Evolutionary conservation across 2,113 vertebrate species (phyloP), one percentile per base, ranked within the genome.

Genomic region (Mohoua ochrocephala): DNA sequence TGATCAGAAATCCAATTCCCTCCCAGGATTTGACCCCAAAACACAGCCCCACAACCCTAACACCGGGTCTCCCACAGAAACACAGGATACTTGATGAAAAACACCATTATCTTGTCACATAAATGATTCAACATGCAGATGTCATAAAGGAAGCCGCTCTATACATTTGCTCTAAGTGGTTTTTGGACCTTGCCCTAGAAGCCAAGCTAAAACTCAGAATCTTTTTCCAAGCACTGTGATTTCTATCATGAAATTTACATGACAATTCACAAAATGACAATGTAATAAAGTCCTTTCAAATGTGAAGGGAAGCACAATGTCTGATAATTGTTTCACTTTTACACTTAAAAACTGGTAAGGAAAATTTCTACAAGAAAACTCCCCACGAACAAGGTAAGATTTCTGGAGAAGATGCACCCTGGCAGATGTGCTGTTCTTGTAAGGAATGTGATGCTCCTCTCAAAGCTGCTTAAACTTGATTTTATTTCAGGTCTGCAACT

Each of bases 401-500:
- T 91, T 96, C 94, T 93, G 69, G 74, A 90, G 68, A 92, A 54
- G 81, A 91, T 12, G 19, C 30, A 89, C 47, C 45, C 86, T 94
- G 84, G 60, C 79, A 95, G 95, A 64, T 89, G 94, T 93, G 86
- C 79, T 87, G 92, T 91, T 96, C 89, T 90, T 94, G 54, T 93
- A 96, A 87, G 92, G 91, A 80, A 95, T 89, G 89, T 31, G 93
- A 91, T 95, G 89, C 61, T 96, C 86, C 88, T 88, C 91, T 96
- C 75, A 83, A 96, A 97, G 97, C 95, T 95, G 93, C n/a, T 96
- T 96, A 97, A 98, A 98, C 94, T 95, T 95, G 96, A 98, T 98
- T 98, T 97, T 97, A 98, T 98, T 97, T 98, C 96, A 96, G 92
- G 96, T 87, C 94, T 91, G 92, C 89, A 97, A 96, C 91, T 93